phyloP scores from a whole-genome alignment of 2,797 vertebrate species.

The Oreochromis grahami region DNA sequence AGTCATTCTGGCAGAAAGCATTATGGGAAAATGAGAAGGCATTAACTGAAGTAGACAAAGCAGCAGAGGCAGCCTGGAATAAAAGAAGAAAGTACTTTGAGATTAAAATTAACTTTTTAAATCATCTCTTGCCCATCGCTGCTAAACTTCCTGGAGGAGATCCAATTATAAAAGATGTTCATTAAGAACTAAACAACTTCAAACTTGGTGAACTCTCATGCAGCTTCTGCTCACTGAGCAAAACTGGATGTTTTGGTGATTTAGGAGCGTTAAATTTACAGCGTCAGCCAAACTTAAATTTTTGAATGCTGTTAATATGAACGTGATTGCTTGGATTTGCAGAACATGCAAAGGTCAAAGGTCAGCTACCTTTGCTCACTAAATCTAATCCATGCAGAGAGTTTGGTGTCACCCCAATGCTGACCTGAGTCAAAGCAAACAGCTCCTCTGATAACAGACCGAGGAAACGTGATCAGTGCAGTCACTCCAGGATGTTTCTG shows the following conservation, averaged over 20 bases:
- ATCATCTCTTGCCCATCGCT: rapidly evolving
- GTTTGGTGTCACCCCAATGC: neutral
- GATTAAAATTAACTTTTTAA: neutral
- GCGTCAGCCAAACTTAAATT: neutral
- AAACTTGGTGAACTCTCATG: neutral
- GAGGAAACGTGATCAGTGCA: neutral
- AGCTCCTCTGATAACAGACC: neutral
- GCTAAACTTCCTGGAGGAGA: neutral
- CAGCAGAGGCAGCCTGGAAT: neutral
- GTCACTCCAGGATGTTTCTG: neutral
- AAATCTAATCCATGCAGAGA: neutral
- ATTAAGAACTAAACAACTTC: neutral
- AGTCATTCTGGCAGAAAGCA: neutral
- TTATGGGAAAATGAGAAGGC: neutral
- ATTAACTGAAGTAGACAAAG: neutral
- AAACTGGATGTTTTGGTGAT: neutral
- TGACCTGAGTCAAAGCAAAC: neutral
- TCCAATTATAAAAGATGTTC: neutral
- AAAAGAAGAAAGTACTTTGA: neutral
- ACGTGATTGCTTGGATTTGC: neutral
- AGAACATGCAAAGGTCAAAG: neutral
- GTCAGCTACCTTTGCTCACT: neutral
- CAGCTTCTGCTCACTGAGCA: neutral
- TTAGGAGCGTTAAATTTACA: neutral
- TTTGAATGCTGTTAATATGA: neutral